Conservation (phyloP, 2,797 vertebrate species). For the Merluccius polli region DNA sequence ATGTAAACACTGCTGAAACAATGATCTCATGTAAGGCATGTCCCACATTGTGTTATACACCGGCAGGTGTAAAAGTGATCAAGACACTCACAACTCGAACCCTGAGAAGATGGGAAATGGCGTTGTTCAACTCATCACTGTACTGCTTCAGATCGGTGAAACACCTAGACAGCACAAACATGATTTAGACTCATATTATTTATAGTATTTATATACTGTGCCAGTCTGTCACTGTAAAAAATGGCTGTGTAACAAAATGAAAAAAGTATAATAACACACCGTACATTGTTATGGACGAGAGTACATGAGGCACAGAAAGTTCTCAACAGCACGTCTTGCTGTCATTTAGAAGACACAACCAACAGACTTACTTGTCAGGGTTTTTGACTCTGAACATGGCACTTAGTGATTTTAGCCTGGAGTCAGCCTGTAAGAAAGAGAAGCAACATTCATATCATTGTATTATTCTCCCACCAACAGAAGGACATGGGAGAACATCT, state of each 20-base stretch:
- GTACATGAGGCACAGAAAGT: not conserved
- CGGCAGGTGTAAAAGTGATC: not conserved
- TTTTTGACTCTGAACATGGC: slow-evolving; percentile 98
- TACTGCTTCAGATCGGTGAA: slow-evolving; percentile 95
- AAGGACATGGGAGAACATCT: not conserved
- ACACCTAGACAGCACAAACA: slow-evolving; percentile 73
- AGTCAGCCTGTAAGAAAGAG: slow-evolving; percentile 80
- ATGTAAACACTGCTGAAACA: not conserved
- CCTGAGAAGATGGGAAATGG: slow-evolving; percentile 91
- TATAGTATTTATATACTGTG: not conserved
- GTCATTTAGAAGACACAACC: not conserved
- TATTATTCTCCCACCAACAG: not conserved
- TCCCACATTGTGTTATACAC: not conserved
- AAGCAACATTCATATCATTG: not conserved
- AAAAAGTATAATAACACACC: not conserved
- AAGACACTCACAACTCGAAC: slow-evolving; percentile 87
- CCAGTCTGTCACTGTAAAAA: not conserved
- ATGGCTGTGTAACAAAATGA: not conserved
- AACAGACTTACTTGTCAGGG: slow-evolving; percentile 89
- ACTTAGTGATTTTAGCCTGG: slow-evolving; percentile 94
- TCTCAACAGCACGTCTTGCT: not conserved
- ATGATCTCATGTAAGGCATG: not conserved
- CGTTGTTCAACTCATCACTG: slow-evolving; percentile 89
- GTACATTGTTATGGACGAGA: not conserved
- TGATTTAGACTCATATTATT: not conserved